Conservation (phyloP, 2,888 invertebrate genomes). For the Encarsia formosa region DNA sequence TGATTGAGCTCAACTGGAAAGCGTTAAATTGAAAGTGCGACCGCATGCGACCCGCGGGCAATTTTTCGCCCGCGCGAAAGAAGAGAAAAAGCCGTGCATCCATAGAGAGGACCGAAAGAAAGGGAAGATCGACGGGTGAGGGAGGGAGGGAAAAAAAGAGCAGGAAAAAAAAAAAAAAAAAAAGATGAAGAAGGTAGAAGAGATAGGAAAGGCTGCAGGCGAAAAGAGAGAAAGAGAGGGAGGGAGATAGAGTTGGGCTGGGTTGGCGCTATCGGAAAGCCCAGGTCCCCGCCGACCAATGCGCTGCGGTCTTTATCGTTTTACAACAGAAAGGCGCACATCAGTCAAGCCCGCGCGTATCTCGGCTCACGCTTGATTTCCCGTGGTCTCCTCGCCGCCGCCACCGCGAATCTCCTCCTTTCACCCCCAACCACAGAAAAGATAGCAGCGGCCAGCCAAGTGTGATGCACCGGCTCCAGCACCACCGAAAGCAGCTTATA, state of each 20-base stretch:
- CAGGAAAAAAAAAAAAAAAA: not conserved
- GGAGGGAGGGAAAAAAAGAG: too few relatives aligned
- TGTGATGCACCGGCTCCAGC: slow-evolving; percentile 31
- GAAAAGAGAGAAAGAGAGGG: slow-evolving; percentile 30
- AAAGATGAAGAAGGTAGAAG: slow-evolving; percentile 24
- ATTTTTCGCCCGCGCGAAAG: too few relatives aligned
- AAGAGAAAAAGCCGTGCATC: too few relatives aligned
- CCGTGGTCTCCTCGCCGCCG: slow-evolving; percentile 42
- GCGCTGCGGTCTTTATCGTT: slow-evolving; percentile 52
- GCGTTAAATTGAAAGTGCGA: too few relatives aligned
- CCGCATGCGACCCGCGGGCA: too few relatives aligned
- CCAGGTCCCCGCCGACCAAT: slow-evolving; percentile 50
- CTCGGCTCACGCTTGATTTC: slow-evolving; percentile 54
- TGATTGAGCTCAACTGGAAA: too few relatives aligned
- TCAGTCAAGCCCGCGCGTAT: slow-evolving; percentile 52
- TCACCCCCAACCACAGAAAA: slow-evolving; percentile 17
- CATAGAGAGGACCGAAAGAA: too few relatives aligned
- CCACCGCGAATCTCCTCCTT: slow-evolving; percentile 24
- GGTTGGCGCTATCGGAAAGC: slow-evolving; percentile 45
- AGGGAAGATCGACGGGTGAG: too few relatives aligned
- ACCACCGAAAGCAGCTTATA: slow-evolving; percentile 41
- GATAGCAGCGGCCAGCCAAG: slow-evolving; percentile 20
- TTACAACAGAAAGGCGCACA: slow-evolving; percentile 53
- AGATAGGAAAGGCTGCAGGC: slow-evolving; percentile 20
- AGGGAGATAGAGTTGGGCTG: slow-evolving; percentile 26